Evolutionary conservation across 2,797 vertebrate species (phyloP).

Genomic region (Catamblyrhynchus diadema): DNA sequence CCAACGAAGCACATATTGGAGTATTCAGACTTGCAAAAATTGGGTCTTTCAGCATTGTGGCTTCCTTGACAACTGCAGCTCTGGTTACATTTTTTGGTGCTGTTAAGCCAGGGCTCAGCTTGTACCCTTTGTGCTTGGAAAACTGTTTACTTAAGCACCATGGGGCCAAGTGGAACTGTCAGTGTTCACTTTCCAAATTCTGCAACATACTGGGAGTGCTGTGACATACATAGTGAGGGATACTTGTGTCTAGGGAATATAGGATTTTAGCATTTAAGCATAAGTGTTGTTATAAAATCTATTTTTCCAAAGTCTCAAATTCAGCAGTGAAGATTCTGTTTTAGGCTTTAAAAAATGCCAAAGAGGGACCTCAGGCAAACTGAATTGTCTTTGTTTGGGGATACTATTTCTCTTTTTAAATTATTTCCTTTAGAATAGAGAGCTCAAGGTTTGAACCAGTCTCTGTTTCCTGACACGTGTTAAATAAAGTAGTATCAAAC

Average conservation of each 20-base stretch:
- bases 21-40: not conserved
- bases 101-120: not conserved
- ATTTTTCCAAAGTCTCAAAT: not conserved
- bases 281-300: not conserved
- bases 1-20: not conserved
- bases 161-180: not conserved
- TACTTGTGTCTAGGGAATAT: not conserved
- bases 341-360: not conserved
- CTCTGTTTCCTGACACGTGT: accelerated
- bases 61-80: not conserved
- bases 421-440: not conserved
- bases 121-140: not conserved
- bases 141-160: not conserved
- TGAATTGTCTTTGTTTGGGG: not conserved
- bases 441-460: not conserved
- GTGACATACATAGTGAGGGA: accelerated
- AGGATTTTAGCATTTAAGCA: not conserved
- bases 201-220: not conserved
- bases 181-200: not conserved
- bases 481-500: not conserved
- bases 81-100: not conserved
- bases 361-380: not conserved
- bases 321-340: not conserved
- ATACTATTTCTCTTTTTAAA: not conserved
- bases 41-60: not conserved